Conservation (phyloP, 2,888 invertebrate species). For the Hypolimnas misippus region DNA sequence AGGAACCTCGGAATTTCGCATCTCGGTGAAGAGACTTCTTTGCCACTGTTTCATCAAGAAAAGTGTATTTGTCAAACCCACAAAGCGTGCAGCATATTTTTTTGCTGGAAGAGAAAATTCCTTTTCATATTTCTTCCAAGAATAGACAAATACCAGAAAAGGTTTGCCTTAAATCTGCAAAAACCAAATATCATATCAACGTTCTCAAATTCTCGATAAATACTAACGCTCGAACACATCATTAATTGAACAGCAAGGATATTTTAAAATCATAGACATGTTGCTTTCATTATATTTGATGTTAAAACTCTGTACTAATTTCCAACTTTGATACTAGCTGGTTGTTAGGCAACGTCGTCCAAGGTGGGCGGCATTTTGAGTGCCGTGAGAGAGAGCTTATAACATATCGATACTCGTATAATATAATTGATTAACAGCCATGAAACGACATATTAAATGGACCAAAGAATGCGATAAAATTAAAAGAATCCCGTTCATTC, state of each 20-base stretch:
- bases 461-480: conserved; percentile 25
- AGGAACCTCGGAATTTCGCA: neutral
- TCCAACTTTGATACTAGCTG: no score
- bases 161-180: neutral
- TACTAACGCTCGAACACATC: no score
- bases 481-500: conserved; percentile 25
- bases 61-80: conserved; percentile 13
- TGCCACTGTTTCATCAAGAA: conserved; percentile 7
- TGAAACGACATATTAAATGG: conserved; percentile 18
- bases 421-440: neutral
- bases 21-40: neutral
- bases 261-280: no score
- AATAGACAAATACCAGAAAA: neutral
- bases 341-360: no score
- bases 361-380: no score
- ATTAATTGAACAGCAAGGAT: no score
- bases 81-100: conserved; percentile 5
- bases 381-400: no score
- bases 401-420: no score
- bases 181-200: neutral
- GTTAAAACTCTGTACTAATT: no score
- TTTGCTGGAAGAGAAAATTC: neutral
- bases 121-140: neutral
- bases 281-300: no score
- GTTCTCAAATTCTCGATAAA: no score